Base-by-base conservation (phyloP, 2,113 vertebrate species). In the Oxyura jamaicensis region DNA sequence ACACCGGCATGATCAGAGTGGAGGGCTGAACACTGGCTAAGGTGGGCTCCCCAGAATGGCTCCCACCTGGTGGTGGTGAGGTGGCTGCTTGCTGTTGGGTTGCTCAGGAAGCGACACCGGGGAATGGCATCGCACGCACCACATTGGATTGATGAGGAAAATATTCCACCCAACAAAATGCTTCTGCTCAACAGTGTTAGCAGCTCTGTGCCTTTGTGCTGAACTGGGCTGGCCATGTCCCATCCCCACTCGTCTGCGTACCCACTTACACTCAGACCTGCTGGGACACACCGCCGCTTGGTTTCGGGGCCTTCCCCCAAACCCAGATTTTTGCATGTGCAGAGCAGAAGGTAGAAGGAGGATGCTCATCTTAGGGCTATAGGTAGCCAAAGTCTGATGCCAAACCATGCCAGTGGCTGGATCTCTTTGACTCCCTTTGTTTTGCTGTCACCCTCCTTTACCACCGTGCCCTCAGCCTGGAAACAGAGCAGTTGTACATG, bases 201-300 rank as follows among this genome's bases (percentile, higher is more conserved):
- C 1, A 4, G 46, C 41, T 53, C 36, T 66, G 35, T 60, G n/a
- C 12, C 39, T 14, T 65, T 28, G 11, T 9, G 28, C 65, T 82
- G 25, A 33, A 21, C n/a, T 7, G 4, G 14, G 5, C 19, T 86
- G 29, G 14, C 65, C 44, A 5, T 71, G 42, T 52, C 36, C 36
- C 0, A 0, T 23, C 36, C 46, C 33, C 33, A 10, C 9, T 65
- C 36, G 36, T 65, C 26, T 18, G 16, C 11, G 13, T 22, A 65
- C 33, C 20, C 29, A 17, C 2, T 2, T 39, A 46, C 58, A 53
- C 10, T 20, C 1, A 31, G 28, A 31, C 39, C 18, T 31, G 28
- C 39, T 21, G 16, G 63, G 63, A 31, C 6, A 20, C 18, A 31
- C 39, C 25, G 8, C 11, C 42, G 39, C 28, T 29, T 28, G 62